Conservation (phyloP, 2,888 invertebrate genomes). For the Pandemis corylana region DNA sequence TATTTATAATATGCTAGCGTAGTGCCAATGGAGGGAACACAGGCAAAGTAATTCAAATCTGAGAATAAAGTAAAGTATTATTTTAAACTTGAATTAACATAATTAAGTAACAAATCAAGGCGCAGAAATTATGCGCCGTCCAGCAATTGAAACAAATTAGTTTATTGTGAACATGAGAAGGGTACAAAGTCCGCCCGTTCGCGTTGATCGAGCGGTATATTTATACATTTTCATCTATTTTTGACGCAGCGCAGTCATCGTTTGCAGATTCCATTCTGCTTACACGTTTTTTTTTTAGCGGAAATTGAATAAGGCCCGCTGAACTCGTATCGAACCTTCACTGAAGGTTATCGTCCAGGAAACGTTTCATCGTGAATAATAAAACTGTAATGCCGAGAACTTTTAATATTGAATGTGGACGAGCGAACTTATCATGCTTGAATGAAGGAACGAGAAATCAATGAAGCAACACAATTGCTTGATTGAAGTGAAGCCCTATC, state of each 20-base stretch:
- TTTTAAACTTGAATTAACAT: neutral
- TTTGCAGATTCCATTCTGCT: slow-evolving; percentile 39
- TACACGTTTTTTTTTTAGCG: slow-evolving; percentile 38
- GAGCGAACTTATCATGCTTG: slow-evolving; percentile 53
- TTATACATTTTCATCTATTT: slow-evolving; percentile 54
- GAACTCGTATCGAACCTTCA: slow-evolving; percentile 43
- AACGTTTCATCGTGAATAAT: slow-evolving; percentile 42
- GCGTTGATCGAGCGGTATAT: slow-evolving; percentile 49
- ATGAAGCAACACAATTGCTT: slow-evolving; percentile 62
- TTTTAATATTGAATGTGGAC: slow-evolving; percentile 50
- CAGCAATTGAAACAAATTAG: slow-evolving; percentile 56
- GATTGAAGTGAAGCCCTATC: slow-evolving; percentile 48
- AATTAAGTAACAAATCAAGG: slow-evolving; percentile 28
- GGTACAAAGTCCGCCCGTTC: slow-evolving; percentile 61
- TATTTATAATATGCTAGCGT: no score
- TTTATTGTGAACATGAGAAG: slow-evolving; percentile 51
- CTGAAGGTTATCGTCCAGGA: slow-evolving; percentile 53
- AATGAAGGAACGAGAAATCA: slow-evolving; percentile 47
- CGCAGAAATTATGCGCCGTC: slow-evolving; percentile 44
- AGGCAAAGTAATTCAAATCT: slow-evolving; percentile 16
- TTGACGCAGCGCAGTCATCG: slow-evolving; percentile 40
- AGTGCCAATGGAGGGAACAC: neutral
- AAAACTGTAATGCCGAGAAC: slow-evolving; percentile 51
- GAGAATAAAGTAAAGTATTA: neutral
- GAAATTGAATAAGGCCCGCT: slow-evolving; percentile 45